Base-by-base conservation (phyloP, 1,140 invertebrate species). In the Calosoma granatense region DNA sequence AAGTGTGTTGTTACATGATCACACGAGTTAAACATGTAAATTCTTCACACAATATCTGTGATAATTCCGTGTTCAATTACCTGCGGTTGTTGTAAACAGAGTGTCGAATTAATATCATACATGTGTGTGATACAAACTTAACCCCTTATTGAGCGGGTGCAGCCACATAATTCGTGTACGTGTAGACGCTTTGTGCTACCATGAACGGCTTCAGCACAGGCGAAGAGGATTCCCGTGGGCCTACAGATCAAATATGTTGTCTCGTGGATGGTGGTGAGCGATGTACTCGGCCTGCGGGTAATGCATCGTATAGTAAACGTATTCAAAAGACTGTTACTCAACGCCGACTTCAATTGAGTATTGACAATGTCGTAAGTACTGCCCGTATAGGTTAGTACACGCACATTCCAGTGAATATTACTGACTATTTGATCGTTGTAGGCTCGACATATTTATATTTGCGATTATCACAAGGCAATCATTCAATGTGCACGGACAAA, bases 311-410 rank as follows among this genome's bases (percentile, higher is more conserved):
- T 73, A 95, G 91, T 73, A 97, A 97, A 71, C 81, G 93, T 61
- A 94, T 98, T 65, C 92, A 97, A 73, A 96, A 95, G 72, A 96
- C 89, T 57, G 92, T 96, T n/a, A 86, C 88, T 53, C 92, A 96
- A 67, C 82, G 91, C 62, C 86, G 90, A 67, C 81, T 97, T 1
- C 92, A 92, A 70, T 82, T 97, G 12, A 87, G 85, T 70, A 83
- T 92, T 59, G 94, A 97, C 77, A 81, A 81, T 64, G 81, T 83
- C 70, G 90, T 92, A 75, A 74, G 77, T n/a, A n/a, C n/a, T n/a
- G n/a, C n/a, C n/a, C n/a, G n/a, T n/a, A n/a, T n/a, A n/a, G n/a
- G 74, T 57, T 20, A 1, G 2, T n/a, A 20, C 21, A 22, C 12
- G 20, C 26, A n/a, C n/a, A 15, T 14, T 20, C 1, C 56, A 20